Base-by-base conservation (phyloP, 2,797 vertebrate species). In the Coendou prehensilis region DNA sequence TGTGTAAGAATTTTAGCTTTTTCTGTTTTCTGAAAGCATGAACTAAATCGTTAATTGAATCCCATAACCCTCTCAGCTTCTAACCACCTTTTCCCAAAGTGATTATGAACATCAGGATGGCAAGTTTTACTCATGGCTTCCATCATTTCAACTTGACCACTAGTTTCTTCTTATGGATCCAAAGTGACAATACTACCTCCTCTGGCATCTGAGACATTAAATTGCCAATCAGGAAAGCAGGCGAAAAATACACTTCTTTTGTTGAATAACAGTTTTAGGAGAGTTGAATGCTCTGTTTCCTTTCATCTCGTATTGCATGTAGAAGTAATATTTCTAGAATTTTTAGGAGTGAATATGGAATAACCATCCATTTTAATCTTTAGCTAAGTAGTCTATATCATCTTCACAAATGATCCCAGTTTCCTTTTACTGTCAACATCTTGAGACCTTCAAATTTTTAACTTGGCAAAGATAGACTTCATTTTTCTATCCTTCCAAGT, bases 161-260 rank as follows among this genome's bases (percentile, higher is more conserved):
- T 15, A 56, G 26, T 75, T 91, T 69, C 45, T 93, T 26, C 14
- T 88, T 88, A 61, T 50, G 89, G 69, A 89, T 83, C 14, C 26
- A 75, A 63, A 90, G 41, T 84, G 20, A 90, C 8, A 64, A 28
- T 37, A 50, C 15, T 83, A 18, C 45, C 86, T 86, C 47, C 50
- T 84, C 79, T 88, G 47, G 28, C 41, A 69, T 80, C 84, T 73
- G 41, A 93, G 69, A 50, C 37, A 52, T 83, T 93, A 89, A 91
- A 83, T 80, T 92, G n/a, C 69, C 81, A 86, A 9, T 20, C 18
- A 92, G 50, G 9, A 23, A 82, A 18, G 30, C 52, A 87, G 83
- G 57, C 26, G n/a, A 90, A 92, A 47, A 81, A 76, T 89, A 54
- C 56, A 54, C 20, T 86, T 84, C 37, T 91, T 54, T 59, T 41